A percentile compares a stretch with the other conserved stretches of the same genome.
phyloP scores from a whole-genome alignment of 2,797 vertebrate species.

The Rhinoraja longicauda region DNA sequence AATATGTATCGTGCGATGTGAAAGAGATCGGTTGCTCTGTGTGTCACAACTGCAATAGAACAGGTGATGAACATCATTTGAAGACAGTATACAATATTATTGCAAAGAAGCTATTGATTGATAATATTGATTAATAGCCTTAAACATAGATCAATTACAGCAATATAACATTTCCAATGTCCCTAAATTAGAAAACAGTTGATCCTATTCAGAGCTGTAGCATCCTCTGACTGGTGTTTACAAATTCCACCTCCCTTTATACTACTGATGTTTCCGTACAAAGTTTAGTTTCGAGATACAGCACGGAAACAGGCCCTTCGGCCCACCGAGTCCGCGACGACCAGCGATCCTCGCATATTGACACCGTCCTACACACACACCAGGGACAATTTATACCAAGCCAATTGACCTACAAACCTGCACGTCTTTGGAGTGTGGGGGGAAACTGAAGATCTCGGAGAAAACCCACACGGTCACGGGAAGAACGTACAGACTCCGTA shows the following conservation, averaged over 20 bases:
- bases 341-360: no score
- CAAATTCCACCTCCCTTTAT: background rate
- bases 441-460: no score
- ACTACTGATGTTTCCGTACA: background rate
- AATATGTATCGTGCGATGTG: conserved; percentile 61
- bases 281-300: no score
- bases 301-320: no score
- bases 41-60: conserved; percentile 59
- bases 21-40: conserved; percentile 61
- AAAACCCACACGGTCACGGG: no score
- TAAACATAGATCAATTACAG: background rate
- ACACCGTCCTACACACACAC: no score
- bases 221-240: background rate
- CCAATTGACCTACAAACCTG: no score
- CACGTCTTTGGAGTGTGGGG: no score
- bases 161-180: background rate
- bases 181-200: background rate
- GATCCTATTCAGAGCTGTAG: background rate
- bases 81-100: conserved; percentile 64
- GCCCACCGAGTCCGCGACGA: no score
- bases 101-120: conserved; percentile 41
- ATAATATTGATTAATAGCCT: background rate
- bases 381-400: no score
- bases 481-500: no score
- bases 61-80: conserved; percentile 63